phyloP scores from a whole-genome alignment of 2,888 invertebrate species.

The Drosophila heteroneura region DNA sequence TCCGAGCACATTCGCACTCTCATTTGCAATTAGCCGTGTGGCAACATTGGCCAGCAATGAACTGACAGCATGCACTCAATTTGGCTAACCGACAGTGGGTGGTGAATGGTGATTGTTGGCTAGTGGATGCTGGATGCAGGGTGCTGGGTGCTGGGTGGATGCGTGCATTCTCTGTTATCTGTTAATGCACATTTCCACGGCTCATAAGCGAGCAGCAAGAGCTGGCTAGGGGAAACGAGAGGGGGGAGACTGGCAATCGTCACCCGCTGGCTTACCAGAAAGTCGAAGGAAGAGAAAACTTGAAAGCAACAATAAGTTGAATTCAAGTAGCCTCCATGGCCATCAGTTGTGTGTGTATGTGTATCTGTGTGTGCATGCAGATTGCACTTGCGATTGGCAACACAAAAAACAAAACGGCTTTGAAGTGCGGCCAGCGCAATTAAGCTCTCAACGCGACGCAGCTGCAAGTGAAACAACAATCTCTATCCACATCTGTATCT shows the following conservation, averaged over 20 bases:
- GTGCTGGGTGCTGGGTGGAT: neutral
- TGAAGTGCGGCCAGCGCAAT: conserved; percentile 69
- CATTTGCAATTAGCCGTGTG: conserved; percentile 74
- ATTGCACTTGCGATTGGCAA: conserved; percentile 48
- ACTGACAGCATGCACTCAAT: conserved; percentile 42
- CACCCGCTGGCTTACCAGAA: conserved; percentile 36
- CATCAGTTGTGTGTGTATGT: conserved; percentile 6
- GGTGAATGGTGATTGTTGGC: neutral
- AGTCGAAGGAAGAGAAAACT: conserved; percentile 47
- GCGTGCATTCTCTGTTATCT: conserved; percentile 38
- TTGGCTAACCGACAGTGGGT: conserved; percentile 10
- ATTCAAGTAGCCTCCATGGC: conserved; percentile 63
- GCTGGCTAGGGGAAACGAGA: neutral
- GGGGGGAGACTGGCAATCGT: conserved; percentile 6
- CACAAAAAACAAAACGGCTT: conserved; percentile 47
- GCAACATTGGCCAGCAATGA: conserved; percentile 51
- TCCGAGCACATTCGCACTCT: conserved; percentile 64
- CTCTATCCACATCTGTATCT: conserved; percentile 9
- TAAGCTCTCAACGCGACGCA: conserved; percentile 71
- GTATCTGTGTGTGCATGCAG: conserved; percentile 15
- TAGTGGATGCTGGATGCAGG: neutral
- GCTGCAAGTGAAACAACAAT: conserved; percentile 32
- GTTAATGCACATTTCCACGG: conserved; percentile 77
- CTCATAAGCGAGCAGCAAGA: conserved; percentile 61
- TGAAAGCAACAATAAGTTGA: conserved; percentile 63